Evolutionary conservation across 2,113 vertebrate genomes (phyloP).

Genomic region (Opisthocomus hoazin): DNA sequence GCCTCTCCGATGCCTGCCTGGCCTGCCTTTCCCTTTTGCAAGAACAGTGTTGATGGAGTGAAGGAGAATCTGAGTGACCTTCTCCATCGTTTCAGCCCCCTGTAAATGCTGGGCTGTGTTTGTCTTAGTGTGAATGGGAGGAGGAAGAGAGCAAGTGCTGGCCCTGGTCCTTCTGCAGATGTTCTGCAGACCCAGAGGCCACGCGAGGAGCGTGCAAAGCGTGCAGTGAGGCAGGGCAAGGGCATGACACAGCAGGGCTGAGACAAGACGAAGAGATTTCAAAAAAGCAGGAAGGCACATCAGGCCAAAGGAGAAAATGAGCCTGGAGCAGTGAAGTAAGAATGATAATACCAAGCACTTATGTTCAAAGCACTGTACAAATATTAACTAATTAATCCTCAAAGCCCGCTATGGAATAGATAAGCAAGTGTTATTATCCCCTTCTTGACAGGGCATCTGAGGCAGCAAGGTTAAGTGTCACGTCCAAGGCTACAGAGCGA

Average conservation of each 20-base stretch:
- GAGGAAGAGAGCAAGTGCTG: neutral
- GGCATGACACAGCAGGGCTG: neutral
- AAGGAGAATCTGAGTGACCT: neutral
- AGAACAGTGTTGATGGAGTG: rapidly evolving
- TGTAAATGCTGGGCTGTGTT: neutral
- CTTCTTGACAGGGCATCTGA: constrained; percentile 26
- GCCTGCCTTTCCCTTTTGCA: neutral
- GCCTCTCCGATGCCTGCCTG: neutral
- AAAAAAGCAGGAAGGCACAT: neutral
- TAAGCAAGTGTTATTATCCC: constrained; percentile 66
- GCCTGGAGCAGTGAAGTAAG: constrained; percentile 47
- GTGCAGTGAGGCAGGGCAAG: neutral
- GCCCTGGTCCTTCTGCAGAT: neutral
- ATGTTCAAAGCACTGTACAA: constrained; percentile 68
- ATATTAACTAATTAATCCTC: constrained; percentile 71
- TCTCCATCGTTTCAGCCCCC: neutral
- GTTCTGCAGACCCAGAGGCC: neutral
- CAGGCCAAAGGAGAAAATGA: constrained; percentile 48
- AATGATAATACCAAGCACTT: constrained; percentile 57
- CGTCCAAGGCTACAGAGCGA: neutral
- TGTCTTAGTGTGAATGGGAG: neutral
- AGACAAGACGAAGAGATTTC: neutral
- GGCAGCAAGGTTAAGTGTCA: constrained; percentile 55
- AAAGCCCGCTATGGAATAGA: constrained; percentile 57
- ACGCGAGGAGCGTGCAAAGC: rapidly evolving